phyloP scores from a whole-genome alignment of 2,113 vertebrate species.

The Irena cyanogastra region DNA sequence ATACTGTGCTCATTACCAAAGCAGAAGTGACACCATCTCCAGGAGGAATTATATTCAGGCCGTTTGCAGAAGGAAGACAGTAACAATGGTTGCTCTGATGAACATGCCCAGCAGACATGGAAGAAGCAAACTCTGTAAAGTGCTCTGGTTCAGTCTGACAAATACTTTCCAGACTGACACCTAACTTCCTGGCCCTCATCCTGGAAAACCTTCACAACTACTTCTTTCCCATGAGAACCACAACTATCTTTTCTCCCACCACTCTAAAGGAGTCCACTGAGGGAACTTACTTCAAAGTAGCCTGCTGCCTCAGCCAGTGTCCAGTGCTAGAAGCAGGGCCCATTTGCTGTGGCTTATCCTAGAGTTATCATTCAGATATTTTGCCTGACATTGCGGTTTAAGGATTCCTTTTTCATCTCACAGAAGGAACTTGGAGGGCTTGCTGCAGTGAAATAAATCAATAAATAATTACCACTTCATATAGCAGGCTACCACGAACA shows the following conservation, averaged over 20 bases:
- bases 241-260: background rate
- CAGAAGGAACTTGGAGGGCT: background rate
- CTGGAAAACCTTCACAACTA: background rate
- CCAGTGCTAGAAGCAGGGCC: background rate
- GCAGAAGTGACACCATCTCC: background rate
- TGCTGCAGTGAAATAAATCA: constrained; percentile 23
- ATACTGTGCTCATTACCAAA: background rate
- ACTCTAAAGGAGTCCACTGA: background rate
- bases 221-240: background rate
- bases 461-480: constrained; percentile 20
- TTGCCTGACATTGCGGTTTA: background rate
- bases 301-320: background rate
- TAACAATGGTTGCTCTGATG: background rate
- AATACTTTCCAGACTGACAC: background rate
- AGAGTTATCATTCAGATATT: background rate
- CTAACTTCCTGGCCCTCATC: background rate
- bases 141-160: background rate
- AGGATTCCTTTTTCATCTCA: background rate
- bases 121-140: background rate
- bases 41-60: background rate
- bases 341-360: background rate
- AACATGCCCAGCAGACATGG: background rate
- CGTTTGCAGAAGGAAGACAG: background rate
- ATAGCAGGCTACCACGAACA: background rate
- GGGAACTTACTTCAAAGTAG: background rate